Base-by-base conservation (phyloP, 2,888 invertebrate species). In the Athetis lepigone region DNA sequence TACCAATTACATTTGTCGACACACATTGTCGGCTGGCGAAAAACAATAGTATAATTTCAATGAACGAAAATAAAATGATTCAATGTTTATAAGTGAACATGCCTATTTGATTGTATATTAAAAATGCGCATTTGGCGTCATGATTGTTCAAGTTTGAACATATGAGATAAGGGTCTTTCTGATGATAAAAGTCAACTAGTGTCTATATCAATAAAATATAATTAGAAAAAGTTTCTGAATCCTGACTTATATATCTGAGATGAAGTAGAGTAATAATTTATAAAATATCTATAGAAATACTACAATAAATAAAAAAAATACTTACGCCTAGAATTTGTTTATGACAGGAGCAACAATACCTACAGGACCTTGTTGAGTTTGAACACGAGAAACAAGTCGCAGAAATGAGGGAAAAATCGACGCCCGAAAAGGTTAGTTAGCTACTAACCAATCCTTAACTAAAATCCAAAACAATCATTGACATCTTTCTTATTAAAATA, bases 341-440 rank as follows among this genome's bases (percentile, higher is more conserved):
- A 39, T 27, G 2, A 16, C 90, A 97, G 96, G 97, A 97, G 86
- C 96, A 96, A 82, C 96, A 96, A 78, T 96, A 96, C 95, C 96
- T 96, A 87, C 96, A 97, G 80, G 97, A 97, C 86, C 91, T 97
- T 77, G 96, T 97, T 78, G 97, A 97, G 90, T 97, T 96, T 96
- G 97, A 97, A 91, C 96, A 96, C 75, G 97, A 97, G 90, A 97
- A 97, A 84, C 95, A 95, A 91, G 90, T 95, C 86, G 94, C 93
- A 55, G 95, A 95, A 86, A 96, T 97, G 83, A 96, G 97, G 86
- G 97, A 97, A 88, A 97, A 97, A 87, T 97, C 97, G 81, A 98
- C 98, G 55, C 98, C 98, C 46, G 98, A 98, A 94, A 98, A 98
- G 96, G 97, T 97, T 21, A n/a, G 71, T 45, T 11, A 18, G 0